Evolutionary conservation across 2,888 invertebrate species (phyloP).

Genomic region (Craniophora ligustri): DNA sequence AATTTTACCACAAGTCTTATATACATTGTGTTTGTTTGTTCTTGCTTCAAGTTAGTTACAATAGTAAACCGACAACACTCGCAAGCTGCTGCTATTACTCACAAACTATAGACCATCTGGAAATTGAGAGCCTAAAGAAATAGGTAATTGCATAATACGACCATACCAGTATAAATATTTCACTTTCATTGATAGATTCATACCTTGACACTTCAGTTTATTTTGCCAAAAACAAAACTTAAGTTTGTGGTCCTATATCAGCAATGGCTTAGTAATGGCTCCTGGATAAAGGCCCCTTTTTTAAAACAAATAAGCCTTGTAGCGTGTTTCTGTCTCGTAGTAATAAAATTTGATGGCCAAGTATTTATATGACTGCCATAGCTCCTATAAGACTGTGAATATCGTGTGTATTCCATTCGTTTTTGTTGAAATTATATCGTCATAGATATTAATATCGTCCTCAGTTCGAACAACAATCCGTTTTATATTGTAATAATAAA

Average conservation of each 20-base stretch:
- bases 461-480: background rate
- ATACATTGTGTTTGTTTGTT: too few relatives aligned
- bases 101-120: too few relatives aligned
- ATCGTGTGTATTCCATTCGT: slow-evolving; percentile 35
- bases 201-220: background rate
- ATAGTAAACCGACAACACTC: too few relatives aligned
- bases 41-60: too few relatives aligned
- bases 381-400: slow-evolving; percentile 19
- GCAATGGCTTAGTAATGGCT: background rate
- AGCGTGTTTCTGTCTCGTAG: slow-evolving; percentile 40
- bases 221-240: background rate
- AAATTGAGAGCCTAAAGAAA: too few relatives aligned
- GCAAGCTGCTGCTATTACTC: too few relatives aligned
- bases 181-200: too few relatives aligned
- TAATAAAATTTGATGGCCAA: slow-evolving; percentile 38
- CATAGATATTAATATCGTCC: background rate
- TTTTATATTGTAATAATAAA: background rate
- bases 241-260: background rate
- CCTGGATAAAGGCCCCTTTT: background rate
- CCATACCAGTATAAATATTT: too few relatives aligned
- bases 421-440: slow-evolving; percentile 7
- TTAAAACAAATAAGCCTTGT: slow-evolving; percentile 34
- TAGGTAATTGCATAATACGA: too few relatives aligned
- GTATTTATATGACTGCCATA: slow-evolving; percentile 35
- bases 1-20: too few relatives aligned